phyloP scores from a whole-genome alignment of 2,113 vertebrate species.

The Ibidorhyncha struthersii region DNA sequence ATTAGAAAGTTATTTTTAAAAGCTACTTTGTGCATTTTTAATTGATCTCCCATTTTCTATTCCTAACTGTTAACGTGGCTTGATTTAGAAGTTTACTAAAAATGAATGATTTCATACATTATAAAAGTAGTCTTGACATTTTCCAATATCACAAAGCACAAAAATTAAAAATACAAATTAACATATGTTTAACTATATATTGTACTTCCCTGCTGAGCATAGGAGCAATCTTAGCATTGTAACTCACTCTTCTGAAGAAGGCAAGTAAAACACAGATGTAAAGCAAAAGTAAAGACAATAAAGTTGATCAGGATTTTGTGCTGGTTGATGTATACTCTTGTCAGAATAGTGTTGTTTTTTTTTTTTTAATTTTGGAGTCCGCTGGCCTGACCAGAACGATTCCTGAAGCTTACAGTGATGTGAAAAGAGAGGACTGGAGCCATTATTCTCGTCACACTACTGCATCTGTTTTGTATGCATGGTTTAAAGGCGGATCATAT shows the following conservation, averaged over 20 bases:
- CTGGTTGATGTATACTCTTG: background rate
- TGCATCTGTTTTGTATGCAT: background rate
- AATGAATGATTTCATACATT: background rate
- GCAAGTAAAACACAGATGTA: background rate
- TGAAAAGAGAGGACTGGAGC: background rate
- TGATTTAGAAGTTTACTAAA: background rate
- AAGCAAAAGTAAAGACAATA: background rate
- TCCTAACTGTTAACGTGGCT: background rate
- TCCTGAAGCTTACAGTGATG: background rate
- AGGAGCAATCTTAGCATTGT: background rate
- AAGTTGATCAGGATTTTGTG: background rate
- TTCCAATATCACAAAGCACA: background rate
- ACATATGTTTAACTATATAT: background rate
- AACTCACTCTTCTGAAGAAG: background rate
- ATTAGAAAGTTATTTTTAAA: constrained; percentile 60
- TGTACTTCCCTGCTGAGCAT: background rate
- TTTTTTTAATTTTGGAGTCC: background rate
- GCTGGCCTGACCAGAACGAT: background rate
- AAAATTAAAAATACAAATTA: background rate
- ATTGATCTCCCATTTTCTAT: constrained; percentile 22
- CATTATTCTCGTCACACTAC: background rate
- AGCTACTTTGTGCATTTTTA: constrained; percentile 56
- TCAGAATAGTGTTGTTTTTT: background rate
- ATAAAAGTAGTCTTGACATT: background rate
- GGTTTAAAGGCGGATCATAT: background rate